Base-by-base conservation (phyloP, 2,888 invertebrate genomes). In the Tromatobia lineatoria region DNA sequence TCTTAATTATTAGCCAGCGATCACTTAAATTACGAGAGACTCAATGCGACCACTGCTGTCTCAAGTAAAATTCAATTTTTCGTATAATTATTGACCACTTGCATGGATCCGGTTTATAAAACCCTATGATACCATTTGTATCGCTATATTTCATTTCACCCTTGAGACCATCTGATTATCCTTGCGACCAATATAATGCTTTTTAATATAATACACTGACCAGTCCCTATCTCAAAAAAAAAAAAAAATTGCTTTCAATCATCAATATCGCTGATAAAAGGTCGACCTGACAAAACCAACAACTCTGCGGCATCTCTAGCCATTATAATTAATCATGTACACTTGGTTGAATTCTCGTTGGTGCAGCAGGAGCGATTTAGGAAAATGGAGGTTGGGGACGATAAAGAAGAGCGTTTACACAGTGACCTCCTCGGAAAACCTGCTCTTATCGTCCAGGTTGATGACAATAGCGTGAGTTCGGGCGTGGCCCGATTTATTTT, bases 401-500 rank as follows among this genome's bases (percentile, higher is more conserved):
- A 25, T 10, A 47, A 74, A 47, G 38, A 75, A 66, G 52, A 57
- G 11, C 57, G 70, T 61, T 90, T 95, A 97, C 89, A 97, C 97
- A 70, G 97, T 97, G 86, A 97, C 97, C 93, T 97, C 97, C 93
- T 97, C 97, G 61, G 97, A 97, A 93, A 97, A 97, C 89, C 97
- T 95, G 93, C 96, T 97, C 91, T 97, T 97, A 94, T 97, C 97
- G 91, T 97, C 97, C 89, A 97, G 94, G 93, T 97, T 97, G 87
- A 97, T 96, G 88, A 97, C 96, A 90, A 97, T 96, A n/a, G 96
- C 96, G 90, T 96, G 96, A 85, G 96, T 96, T 90, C 96, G 95
- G 15, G 96, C 96, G 89, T 96, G 96, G 0, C 96, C 96, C 10
- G 96, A 96, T 91, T 92, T 93, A 74, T 88, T 90, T 80, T 86